These are phyloP conservation scores for Philopedon plagiatum DNA, from an alignment of 2,888 invertebrate species.

Conservation along the genomic window DNA sequence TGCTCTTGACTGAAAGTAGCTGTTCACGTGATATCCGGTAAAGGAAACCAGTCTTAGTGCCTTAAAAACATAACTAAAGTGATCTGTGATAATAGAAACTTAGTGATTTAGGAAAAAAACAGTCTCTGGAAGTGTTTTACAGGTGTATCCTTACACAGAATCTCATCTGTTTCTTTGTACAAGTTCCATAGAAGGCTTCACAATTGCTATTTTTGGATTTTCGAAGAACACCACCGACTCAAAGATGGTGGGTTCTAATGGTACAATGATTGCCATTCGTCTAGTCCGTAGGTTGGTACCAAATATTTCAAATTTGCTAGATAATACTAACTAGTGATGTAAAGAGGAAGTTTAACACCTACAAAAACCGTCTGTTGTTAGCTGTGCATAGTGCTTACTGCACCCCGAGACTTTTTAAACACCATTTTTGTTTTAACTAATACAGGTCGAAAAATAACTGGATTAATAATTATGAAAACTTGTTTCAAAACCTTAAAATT, in stretches of 20 bases:
- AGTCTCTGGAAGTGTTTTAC: constrained; percentile 3
- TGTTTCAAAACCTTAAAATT: too few species aligned
- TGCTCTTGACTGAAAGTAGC: constrained; percentile 4
- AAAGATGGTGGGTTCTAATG: constrained; percentile 88
- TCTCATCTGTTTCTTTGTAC: constrained; percentile 24
- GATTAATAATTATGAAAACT: too few species aligned
- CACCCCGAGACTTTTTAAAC: too few species aligned
- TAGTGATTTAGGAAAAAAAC: constrained; percentile 15
- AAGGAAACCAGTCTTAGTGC: constrained; percentile 14
- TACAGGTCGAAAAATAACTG: too few species aligned
- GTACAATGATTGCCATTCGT: constrained; percentile 89
- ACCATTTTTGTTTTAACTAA: too few species aligned
- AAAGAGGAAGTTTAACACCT: neutral
- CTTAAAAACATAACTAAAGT: constrained; percentile 19
- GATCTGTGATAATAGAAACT: constrained; percentile 45
- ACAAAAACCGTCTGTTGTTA: too few species aligned
- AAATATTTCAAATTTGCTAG: too few species aligned
- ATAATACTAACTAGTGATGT: too few species aligned
- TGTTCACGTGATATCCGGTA: neutral
- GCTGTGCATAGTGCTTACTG: too few species aligned
- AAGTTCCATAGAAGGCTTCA: constrained; percentile 59
- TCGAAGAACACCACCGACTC: constrained; percentile 56
- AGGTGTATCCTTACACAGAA: constrained; percentile 17
- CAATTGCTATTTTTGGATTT: constrained; percentile 67
- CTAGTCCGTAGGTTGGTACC: constrained; percentile 76